Evolutionary conservation across 2,888 invertebrate genomes (phyloP).

Genomic region (Eupithecia centaureata): DNA sequence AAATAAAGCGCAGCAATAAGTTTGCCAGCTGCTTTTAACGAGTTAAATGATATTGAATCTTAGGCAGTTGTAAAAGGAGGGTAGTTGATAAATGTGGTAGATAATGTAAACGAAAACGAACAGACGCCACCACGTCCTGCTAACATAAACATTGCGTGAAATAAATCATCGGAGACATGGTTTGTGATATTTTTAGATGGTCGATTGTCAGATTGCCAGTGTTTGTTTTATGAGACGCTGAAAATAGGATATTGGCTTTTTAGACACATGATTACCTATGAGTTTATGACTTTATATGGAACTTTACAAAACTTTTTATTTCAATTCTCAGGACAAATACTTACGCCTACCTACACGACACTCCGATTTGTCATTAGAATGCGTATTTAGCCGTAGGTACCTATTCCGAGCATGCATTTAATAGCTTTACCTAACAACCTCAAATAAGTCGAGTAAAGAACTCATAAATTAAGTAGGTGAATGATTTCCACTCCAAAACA

Average conservation of each 20-base stretch:
- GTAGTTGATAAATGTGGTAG: slow-evolving; percentile 37
- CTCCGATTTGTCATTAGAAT: not conserved
- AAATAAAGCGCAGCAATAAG: slow-evolving; percentile 45
- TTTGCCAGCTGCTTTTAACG: slow-evolving; percentile 48
- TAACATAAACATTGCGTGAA: slow-evolving; percentile 76
- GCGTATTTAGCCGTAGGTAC: not conserved
- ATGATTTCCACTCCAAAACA: slow-evolving; percentile 39
- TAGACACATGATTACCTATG: slow-evolving; percentile 27
- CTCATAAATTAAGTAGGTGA: slow-evolving; percentile 28
- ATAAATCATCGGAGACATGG: slow-evolving; percentile 78
- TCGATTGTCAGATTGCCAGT: slow-evolving; percentile 57
- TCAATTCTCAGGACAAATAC: too few species aligned
- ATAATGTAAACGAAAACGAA: slow-evolving; percentile 66
- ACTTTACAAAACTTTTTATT: not conserved
- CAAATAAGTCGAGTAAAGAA: slow-evolving; percentile 15
- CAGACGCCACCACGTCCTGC: slow-evolving; percentile 69
- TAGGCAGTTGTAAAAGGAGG: slow-evolving; percentile 39
- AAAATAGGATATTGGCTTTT: slow-evolving; percentile 44
- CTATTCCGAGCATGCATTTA: slow-evolving; percentile 9
- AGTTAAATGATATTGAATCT: slow-evolving; percentile 45
- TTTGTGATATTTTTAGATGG: slow-evolving; percentile 66
- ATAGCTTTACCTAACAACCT: slow-evolving; percentile 4
- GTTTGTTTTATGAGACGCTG: slow-evolving; percentile 59
- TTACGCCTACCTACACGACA: too few species aligned
- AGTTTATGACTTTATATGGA: not conserved